Percentiles rank a stretch among this genome's conserved stretches.
phyloP scores from a whole-genome alignment of 2,113 vertebrate genomes.

The Zosterops pallidus region DNA sequence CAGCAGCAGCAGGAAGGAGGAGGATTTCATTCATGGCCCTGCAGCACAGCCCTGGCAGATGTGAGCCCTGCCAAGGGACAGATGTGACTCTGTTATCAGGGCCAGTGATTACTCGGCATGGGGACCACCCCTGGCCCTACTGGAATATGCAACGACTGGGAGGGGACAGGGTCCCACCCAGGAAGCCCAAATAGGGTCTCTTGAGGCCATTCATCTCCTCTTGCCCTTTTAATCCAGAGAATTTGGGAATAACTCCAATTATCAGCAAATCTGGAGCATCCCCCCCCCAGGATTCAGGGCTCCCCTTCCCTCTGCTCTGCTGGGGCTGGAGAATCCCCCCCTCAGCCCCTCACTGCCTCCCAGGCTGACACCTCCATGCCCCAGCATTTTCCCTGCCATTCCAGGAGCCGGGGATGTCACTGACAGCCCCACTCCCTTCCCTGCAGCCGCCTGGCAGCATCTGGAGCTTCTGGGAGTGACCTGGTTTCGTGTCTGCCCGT shows the following conservation, averaged over 20 bases:
- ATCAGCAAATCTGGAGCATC: background rate
- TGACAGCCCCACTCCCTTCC: background rate
- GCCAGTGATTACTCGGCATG: background rate
- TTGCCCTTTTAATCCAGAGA: background rate
- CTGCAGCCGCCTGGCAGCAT: background rate
- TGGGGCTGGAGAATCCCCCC: rapidly evolving
- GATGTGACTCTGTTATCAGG: background rate
- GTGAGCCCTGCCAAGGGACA: background rate
- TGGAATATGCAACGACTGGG: background rate
- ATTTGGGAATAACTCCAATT: background rate
- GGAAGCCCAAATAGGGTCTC: background rate
- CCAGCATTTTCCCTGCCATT: background rate
- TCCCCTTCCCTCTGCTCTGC: background rate
- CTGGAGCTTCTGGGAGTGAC: conserved; percentile 24
- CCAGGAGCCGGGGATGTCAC: background rate
- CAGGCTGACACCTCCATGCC: rapidly evolving
- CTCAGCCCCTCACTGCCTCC: background rate
- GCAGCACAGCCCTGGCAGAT: background rate
- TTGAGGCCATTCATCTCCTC: background rate
- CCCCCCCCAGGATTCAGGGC: background rate
- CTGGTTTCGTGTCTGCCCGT: conserved; percentile 4
- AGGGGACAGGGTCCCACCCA: background rate
- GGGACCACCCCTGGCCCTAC: rapidly evolving
- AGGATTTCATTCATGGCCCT: background rate
- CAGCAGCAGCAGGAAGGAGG: background rate